Evolutionary conservation across 2,888 invertebrate genomes (phyloP).

Genomic region (Ormia ochracea): DNA sequence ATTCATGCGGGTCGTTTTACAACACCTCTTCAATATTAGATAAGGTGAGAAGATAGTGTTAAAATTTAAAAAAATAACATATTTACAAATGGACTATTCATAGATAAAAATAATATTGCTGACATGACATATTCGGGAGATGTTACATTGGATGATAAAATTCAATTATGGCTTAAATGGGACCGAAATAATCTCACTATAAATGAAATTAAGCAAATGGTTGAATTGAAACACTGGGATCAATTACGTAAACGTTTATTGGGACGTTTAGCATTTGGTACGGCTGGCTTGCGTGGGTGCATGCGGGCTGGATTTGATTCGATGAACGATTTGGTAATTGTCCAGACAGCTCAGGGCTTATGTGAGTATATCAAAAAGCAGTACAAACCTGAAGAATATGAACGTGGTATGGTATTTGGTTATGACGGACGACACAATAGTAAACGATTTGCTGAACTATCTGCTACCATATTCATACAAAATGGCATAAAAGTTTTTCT

Average conservation of each 20-base stretch:
- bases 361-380: constrained; percentile 84
- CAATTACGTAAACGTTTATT: constrained; percentile 81
- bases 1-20: too few species aligned
- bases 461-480: constrained; percentile 88
- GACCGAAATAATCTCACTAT: constrained; percentile 84
- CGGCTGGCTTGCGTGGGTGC: constrained; percentile 92
- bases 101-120: too few species aligned
- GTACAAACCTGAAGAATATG: constrained; percentile 78
- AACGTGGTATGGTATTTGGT: constrained; percentile 90
- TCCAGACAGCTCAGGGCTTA: constrained; percentile 96
- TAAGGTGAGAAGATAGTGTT: too few species aligned
- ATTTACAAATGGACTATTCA: too few species aligned
- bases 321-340: constrained; percentile 97
- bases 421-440: constrained; percentile 96
- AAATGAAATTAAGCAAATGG: constrained; percentile 81
- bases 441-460: constrained; percentile 86
- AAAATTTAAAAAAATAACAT: too few species aligned
- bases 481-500: constrained; percentile 87
- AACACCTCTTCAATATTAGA: too few species aligned
- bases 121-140: constrained; percentile 67
- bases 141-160: constrained; percentile 80
- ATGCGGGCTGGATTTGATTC: constrained; percentile 96
- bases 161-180: constrained; percentile 85
- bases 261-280: constrained; percentile 89
- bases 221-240: constrained; percentile 79